These are phyloP conservation scores for Oncorhynchus masou DNA, from an alignment of 2,113 vertebrate genomes.

Conservation along the genomic window DNA sequence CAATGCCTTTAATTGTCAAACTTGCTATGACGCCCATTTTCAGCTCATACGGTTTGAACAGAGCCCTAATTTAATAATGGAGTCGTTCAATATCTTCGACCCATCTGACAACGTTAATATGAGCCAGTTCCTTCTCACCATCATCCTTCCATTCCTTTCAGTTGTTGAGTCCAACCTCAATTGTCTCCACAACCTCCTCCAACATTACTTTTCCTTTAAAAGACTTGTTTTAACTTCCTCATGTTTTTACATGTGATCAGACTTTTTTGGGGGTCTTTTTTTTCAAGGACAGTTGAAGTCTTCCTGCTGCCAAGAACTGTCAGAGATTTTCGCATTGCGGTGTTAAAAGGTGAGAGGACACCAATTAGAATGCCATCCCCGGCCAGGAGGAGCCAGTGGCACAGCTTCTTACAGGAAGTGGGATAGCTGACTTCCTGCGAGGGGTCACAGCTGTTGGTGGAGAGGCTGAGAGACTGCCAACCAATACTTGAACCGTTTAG, in stretches of 20 bases:
- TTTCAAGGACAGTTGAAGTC: slow-evolving; percentile 89
- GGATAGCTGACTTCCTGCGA: slow-evolving; percentile 80
- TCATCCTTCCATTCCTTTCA: slow-evolving; percentile 4
- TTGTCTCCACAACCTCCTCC: slow-evolving; percentile 70
- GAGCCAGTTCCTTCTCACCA: slow-evolving; percentile 32
- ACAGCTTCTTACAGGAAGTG: slow-evolving; percentile 89
- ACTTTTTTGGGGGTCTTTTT: slow-evolving; percentile 72
- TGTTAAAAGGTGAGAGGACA: slow-evolving; percentile 90
- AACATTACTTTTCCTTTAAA: slow-evolving; percentile 72
- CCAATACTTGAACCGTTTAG: slow-evolving; percentile 70
- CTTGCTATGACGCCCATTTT: too few relatives aligned
- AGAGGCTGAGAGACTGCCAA: slow-evolving; percentile 64
- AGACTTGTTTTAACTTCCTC: slow-evolving; percentile 75
- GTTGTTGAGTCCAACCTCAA: slow-evolving; percentile 61
- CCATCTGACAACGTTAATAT: slow-evolving; percentile 70
- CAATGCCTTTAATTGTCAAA: too few relatives aligned
- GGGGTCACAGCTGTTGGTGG: slow-evolving; percentile 90
- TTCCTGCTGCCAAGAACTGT: slow-evolving; percentile 88
- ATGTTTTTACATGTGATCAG: slow-evolving; percentile 75
- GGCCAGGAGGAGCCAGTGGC: slow-evolving; percentile 82
- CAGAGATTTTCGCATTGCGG: slow-evolving; percentile 83
- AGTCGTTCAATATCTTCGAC: slow-evolving; percentile 77
- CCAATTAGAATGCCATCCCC: slow-evolving; percentile 93
- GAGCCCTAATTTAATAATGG: slow-evolving; percentile 77
- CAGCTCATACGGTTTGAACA: too few relatives aligned